Base-by-base conservation (phyloP, 2,797 vertebrate genomes). In the Epinephelus awoara region DNA sequence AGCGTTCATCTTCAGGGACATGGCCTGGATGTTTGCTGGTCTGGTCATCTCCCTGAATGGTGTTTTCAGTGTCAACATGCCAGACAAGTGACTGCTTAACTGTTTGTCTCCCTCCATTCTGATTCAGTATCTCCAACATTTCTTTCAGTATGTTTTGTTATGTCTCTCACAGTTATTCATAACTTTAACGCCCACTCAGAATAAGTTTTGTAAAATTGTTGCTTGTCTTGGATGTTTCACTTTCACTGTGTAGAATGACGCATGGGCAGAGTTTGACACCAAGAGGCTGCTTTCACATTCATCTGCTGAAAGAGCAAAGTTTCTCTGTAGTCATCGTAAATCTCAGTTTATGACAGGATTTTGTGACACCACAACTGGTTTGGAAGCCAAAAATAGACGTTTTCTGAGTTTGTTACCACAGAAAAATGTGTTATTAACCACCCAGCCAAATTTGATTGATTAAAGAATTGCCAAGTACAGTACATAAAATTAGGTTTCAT, bases 11-110 rank as follows among this genome's bases (percentile, higher is more conserved):
- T 58, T 72, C 67, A 67, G 72, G 77, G 85, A 47, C 75, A 50
- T 0, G 68, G 70, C 56, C 76, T 65, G 67, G 57, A 70, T 75
- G 62, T 68, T 78, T 75, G 44, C 81, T 82, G 71, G 64, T 79
- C 55, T 46, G 71, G 63, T 72, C 85, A 72, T 23, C 55, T 71
- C 74, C 21, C 18, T 78, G 23, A 65, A 67, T 78, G 67, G 17
- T 69, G 79, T 61, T 75, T 76, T 83, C 61, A 81, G 29, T 23
- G 52, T 83, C 80, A 72, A 58, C 86, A 78, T 85, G 73, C 83
- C 83, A 72, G 71, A 80, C 65, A 19, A 55, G 58, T 88, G 84
- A 84, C 50, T 58, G 3, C 50, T 69, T 2, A 51, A 18, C 51
- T 52, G 19, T 50, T 75, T 79, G 11, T 34, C 34, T 58, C 46